phyloP scores from a whole-genome alignment of 2,797 vertebrate genomes.

The Morelia viridis region DNA sequence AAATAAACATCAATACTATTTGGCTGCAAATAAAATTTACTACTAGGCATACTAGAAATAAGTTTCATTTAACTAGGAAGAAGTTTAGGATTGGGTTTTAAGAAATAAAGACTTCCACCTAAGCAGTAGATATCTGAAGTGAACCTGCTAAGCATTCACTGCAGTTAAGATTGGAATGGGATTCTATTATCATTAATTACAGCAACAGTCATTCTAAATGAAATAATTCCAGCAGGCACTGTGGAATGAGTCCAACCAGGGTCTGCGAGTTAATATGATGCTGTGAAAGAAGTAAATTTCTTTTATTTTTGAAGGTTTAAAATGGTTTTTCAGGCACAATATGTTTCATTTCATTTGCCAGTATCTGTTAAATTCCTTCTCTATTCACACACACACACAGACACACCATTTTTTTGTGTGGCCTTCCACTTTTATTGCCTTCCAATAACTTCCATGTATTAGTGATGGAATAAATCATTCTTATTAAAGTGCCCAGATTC shows the following conservation, averaged over 20 bases:
- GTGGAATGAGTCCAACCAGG: neutral
- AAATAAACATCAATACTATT: neutral
- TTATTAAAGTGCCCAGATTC: slow-evolving; percentile 3
- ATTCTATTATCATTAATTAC: neutral
- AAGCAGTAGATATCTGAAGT: neutral
- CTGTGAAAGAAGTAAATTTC: neutral
- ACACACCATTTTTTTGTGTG: neutral
- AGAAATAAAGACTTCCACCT: neutral
- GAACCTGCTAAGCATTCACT: neutral
- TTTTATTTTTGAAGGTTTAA: neutral
- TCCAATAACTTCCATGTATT: neutral
- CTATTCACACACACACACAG: neutral
- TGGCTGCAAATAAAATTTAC: neutral
- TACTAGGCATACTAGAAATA: neutral
- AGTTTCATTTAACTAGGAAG: neutral
- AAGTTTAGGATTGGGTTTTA: neutral
- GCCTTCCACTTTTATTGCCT: neutral
- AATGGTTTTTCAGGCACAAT: neutral
- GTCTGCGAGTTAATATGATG: neutral
- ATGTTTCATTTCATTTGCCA: neutral
- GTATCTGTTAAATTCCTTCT: neutral
- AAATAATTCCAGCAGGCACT: neutral
- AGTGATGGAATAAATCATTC: neutral
- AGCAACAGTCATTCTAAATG: neutral
- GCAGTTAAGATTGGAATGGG: neutral